Conservation (phyloP, 2,113 vertebrate genomes). For the Crotalus horridus region DNA sequence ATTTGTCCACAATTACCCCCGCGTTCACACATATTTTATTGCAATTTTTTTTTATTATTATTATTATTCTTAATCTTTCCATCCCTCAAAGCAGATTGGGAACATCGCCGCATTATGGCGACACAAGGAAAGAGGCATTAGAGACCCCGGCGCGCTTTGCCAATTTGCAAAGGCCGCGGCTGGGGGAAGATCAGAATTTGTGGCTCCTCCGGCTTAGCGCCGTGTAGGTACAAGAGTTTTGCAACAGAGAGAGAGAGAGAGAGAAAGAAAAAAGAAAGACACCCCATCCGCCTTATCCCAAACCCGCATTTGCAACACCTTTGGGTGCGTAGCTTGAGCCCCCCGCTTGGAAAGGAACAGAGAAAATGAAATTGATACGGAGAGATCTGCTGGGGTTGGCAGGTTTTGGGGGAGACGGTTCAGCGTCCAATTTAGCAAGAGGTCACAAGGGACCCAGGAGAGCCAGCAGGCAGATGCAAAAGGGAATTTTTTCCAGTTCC, state of each 20-base stretch:
- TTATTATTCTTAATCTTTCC: constrained; percentile 91
- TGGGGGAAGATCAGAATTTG: constrained; percentile 73
- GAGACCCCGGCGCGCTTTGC: constrained; percentile 58
- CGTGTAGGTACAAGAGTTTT: constrained; percentile 58
- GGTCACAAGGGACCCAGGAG: background rate
- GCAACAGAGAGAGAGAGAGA: background rate
- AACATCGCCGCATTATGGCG: constrained; percentile 91
- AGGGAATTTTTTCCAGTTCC: background rate
- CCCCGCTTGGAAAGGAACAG: no score
- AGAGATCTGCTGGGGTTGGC: background rate
- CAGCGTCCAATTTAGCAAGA: background rate
- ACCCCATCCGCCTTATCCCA: constrained; percentile 4
- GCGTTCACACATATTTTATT: constrained; percentile 99
- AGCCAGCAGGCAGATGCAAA: background rate
- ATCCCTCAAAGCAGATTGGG: constrained; percentile 98
- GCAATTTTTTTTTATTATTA: constrained; percentile 76
- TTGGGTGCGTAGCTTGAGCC: background rate
- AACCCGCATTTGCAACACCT: background rate
- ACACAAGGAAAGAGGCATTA: constrained; percentile 82
- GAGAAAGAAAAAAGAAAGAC: background rate
- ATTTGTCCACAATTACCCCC: constrained; percentile 99
- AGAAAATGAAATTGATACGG: background rate
- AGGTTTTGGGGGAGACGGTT: background rate
- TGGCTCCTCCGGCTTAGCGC: constrained; percentile 69
- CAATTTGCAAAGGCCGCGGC: constrained; percentile 63